These are phyloP conservation scores for Helleia helle DNA, from an alignment of 2,888 invertebrate genomes.

Conservation along the genomic window DNA sequence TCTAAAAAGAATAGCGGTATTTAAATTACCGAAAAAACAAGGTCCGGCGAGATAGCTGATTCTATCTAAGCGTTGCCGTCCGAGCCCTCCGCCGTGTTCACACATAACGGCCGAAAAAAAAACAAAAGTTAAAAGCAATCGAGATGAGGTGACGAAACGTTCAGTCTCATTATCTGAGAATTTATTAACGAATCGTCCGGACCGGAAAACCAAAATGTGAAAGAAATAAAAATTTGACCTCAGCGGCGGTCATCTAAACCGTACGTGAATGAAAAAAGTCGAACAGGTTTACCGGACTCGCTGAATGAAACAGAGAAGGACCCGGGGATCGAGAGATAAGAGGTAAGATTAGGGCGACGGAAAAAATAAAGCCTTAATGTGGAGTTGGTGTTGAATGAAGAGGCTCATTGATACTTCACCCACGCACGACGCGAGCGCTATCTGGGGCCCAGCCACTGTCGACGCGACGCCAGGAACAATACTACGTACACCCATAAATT, in stretches of 20 bases:
- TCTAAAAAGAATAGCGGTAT: slow-evolving; percentile 60
- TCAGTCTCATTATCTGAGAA: slow-evolving; percentile 74
- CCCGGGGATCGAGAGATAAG: slow-evolving; percentile 68
- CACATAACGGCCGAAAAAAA: slow-evolving; percentile 63
- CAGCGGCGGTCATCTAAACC: slow-evolving; percentile 70
- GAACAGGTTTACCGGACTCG: slow-evolving; percentile 64
- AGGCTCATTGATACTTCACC: slow-evolving; percentile 66
- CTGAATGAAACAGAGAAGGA: slow-evolving; percentile 70
- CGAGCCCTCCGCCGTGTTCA: slow-evolving; percentile 64
- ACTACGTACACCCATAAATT: slow-evolving; percentile 38
- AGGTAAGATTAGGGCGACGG: slow-evolving; percentile 63
- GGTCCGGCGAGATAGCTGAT: slow-evolving; percentile 50
- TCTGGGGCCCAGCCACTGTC: slow-evolving; percentile 22
- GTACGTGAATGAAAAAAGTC: slow-evolving; percentile 72
- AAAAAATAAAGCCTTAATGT: slow-evolving; percentile 70
- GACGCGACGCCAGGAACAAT: slow-evolving; percentile 35
- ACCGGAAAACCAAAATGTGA: slow-evolving; percentile 74
- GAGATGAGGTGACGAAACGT: slow-evolving; percentile 74
- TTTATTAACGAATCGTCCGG: slow-evolving; percentile 72
- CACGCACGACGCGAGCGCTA: slow-evolving; percentile 54
- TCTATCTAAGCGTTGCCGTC: slow-evolving; percentile 42
- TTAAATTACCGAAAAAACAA: slow-evolving; percentile 64
- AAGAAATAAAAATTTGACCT: slow-evolving; percentile 74
- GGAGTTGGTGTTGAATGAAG: slow-evolving; percentile 69
- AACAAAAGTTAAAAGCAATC: slow-evolving; percentile 66